Evolutionary conservation across 2,113 vertebrate species (phyloP), one percentile per base, ranked within the genome.

Genomic region (Oceanodroma tethys): DNA sequence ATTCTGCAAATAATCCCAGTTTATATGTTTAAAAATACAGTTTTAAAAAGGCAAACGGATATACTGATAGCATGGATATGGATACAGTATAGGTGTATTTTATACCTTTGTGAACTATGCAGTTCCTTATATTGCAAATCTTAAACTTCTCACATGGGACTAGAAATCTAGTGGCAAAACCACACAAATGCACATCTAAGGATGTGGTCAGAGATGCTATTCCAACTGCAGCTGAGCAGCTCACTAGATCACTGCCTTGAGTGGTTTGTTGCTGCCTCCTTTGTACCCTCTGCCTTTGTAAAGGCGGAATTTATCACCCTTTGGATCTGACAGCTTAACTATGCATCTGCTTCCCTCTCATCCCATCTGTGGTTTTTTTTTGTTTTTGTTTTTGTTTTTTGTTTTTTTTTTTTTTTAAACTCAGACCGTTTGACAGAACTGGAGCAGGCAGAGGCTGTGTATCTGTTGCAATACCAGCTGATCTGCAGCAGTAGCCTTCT

Each of bases 251-350:
- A 36, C 68, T 66, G 42, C 18, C 72, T 86, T 55, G 32, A 16
- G 56, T 81, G 83, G 55, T 86, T 92, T 94, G 50, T 63, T 92
- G n/a, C 52, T 50, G 22, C 74, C 59, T 96, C 55, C 80, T 88
- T 67, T 79, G 42, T 78, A 83, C n/a, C 19, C 38, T 78, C 23
- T 88, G 63, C 27, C 82, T 95, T 86, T 65, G 27, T 42, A 59
- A 59, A 88, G 75, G 32, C 1, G 3, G 32, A 86, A 88, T 88
- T 90, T 81, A 78, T 92, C 79, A 94, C 22, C 72, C 63, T 92
- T 92, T 78, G 63, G 76, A 92, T 95, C 45, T 74, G 68, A 74
- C 91, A 91, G 80, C 68, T 94, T 94, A 93, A 84, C 83, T 71
- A 12, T 71, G 23, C 94, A 92, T 95, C 93, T 95, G 86, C 45